Base-by-base conservation (phyloP, 2,888 invertebrate genomes). In the Eupeodes latifasciatus region DNA sequence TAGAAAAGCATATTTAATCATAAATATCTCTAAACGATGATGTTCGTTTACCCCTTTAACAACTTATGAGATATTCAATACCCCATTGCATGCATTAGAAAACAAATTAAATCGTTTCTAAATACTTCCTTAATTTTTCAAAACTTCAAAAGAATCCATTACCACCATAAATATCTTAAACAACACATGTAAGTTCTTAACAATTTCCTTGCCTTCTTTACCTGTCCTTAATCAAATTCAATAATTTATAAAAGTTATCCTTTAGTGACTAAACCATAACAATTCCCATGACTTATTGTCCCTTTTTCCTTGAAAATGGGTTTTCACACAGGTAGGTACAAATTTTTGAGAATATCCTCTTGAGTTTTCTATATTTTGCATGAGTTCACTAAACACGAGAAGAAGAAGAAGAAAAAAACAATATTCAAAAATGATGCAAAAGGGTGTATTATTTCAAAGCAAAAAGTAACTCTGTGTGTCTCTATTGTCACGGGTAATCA, bases 401-500 rank as follows among this genome's bases (percentile, higher is more conserved):
- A 59, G 27, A 1, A 44, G 7, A 44, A 44, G 55, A 55, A n/a
- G 49, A 47, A 55, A 47, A 74, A 44, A 66, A 34, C 40, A 47
- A 74, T 66, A 66, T 44, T 62, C 10, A 16, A 62, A 62, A 10
- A 40, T 40, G 62, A 62, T 16, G 16, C 27, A 11, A 11, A 16
- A 62, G 11, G 62, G 16, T 62, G n/a, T 36, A 51, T 51, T n/a
- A 27, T 3, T 27, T 1, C 5, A 5, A 59, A 34, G 14, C 34
- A 27, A 27, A 34, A 59, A 36, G n/a, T 59, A 34, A 14, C 61
- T 61, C 61, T 14, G 36, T 77, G 66, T 69, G 27, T 27, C 27
- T 27, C 78, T 80, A 55, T 62, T 84, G 84, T 80, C 74, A 84
- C 74, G 74, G 84, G 79, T 80, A 84, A 84, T 84, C 79, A 84